Conservation (phyloP, 1,140 invertebrate genomes). For the Cyphomyrmex costatus region DNA sequence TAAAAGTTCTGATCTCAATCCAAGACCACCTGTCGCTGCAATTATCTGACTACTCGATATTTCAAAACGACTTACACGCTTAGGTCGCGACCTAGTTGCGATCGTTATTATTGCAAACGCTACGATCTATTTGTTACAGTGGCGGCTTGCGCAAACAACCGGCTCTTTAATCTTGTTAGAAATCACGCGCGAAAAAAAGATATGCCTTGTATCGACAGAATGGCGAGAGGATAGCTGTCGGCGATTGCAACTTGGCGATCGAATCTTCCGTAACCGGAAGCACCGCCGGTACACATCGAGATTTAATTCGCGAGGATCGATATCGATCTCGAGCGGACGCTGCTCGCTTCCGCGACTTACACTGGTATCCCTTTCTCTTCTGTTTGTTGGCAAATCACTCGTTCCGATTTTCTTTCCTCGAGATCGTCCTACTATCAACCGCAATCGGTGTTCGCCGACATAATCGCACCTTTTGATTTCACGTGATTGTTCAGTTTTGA, state of each 20-base stretch:
- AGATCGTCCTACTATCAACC: conserved; percentile 13
- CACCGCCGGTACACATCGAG: conserved; percentile 11
- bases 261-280: conserved; percentile 42
- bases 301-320: conserved; percentile 21
- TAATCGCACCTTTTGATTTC: conserved; percentile 37
- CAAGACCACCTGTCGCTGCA: conserved; percentile 46
- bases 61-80: conserved; percentile 52
- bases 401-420: conserved; percentile 18
- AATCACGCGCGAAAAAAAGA: conserved; percentile 7
- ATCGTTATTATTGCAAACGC: conserved; percentile 71
- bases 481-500: conserved; percentile 69
- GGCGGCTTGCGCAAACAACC: conserved; percentile 64
- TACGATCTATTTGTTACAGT: conserved; percentile 57
- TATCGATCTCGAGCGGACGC: conserved; percentile 14
- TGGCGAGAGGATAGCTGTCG: conserved; percentile 57
- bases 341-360: conserved; percentile 4
- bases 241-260: conserved; percentile 62
- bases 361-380: conserved; percentile 25
- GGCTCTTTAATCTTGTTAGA: conserved; percentile 66
- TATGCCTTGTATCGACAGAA: conserved; percentile 6
- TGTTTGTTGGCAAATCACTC: conserved; percentile 6
- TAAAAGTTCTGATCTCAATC: conserved; percentile 42
- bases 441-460: neutral
- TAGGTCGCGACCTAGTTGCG: conserved; percentile 62
- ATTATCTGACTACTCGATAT: conserved; percentile 53